phyloP scores from a whole-genome alignment of 2,797 vertebrate genomes.

The Ficedula albicollis region DNA sequence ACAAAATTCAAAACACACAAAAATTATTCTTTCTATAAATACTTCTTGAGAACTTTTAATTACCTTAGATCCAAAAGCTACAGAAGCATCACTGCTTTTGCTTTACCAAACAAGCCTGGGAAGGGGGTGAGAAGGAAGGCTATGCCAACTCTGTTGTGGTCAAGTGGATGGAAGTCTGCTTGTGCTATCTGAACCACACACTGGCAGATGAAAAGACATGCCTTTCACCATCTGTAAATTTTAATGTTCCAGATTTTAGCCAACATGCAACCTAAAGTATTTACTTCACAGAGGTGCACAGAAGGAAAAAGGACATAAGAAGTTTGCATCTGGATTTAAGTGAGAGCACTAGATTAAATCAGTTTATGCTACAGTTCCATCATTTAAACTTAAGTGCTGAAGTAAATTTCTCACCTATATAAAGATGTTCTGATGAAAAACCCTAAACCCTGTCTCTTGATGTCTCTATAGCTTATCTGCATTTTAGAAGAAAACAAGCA shows the following conservation, averaged over 20 bases:
- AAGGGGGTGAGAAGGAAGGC: not conserved
- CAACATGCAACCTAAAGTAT: conserved; percentile 31
- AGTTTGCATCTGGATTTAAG: not conserved
- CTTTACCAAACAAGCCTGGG: not conserved
- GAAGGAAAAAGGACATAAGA: not conserved
- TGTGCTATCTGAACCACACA: conserved; percentile 58
- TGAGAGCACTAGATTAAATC: not conserved
- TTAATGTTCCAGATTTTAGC: conserved; percentile 54
- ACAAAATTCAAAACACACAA: not conserved
- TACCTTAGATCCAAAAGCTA: not conserved
- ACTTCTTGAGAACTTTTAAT: not conserved
- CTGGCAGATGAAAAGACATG: conserved; percentile 59
- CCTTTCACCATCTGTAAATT: conserved; percentile 63
- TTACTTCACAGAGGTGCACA: conserved; percentile 20
- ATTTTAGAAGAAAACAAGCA: not conserved
- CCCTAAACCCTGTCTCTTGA: not conserved
- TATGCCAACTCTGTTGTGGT: conserved; percentile 43
- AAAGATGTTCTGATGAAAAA: not conserved
- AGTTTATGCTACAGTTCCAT: not conserved
- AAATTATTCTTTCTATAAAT: not conserved
- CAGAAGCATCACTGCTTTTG: not conserved
- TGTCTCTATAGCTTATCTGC: not conserved
- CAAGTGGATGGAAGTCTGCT: conserved; percentile 63
- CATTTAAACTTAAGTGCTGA: not conserved
- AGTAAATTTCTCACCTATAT: not conserved